Conservation (phyloP, 2,113 vertebrate species). For the Accipiter virgatus region DNA sequence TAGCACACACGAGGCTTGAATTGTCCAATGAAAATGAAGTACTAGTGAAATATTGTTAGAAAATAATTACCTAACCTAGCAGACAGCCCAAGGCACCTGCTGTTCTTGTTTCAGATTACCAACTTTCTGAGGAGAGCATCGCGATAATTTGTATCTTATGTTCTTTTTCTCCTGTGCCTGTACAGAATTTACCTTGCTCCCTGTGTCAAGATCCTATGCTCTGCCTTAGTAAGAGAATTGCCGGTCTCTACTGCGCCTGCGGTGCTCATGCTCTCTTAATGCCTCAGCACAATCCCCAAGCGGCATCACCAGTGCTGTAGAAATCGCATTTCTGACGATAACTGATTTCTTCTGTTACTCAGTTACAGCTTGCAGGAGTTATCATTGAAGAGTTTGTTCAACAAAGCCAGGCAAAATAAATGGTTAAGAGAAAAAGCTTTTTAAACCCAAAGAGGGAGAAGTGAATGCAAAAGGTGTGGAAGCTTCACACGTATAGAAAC, state of each 20-base stretch:
- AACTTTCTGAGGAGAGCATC: neutral
- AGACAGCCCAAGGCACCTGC: neutral
- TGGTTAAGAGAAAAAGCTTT: neutral
- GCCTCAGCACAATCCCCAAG: fast-evolving
- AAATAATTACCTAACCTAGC: neutral
- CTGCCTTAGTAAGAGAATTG: neutral
- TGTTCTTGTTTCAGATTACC: neutral
- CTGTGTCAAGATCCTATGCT: fast-evolving
- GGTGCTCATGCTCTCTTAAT: fast-evolving
- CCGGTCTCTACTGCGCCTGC: fast-evolving
- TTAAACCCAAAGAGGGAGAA: neutral
- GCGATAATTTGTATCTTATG: fast-evolving
- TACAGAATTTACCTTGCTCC: fast-evolving
- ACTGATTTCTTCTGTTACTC: neutral
- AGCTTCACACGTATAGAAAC: fast-evolving
- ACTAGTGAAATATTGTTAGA: neutral
- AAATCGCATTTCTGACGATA: fast-evolving
- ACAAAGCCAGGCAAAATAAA: neutral
- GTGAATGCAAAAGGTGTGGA: fast-evolving
- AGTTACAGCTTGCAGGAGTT: neutral
- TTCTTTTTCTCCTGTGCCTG: neutral
- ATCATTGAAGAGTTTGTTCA: neutral
- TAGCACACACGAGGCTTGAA: neutral
- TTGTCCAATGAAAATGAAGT: neutral
- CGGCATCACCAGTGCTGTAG: fast-evolving